Evolutionary conservation across 1,140 invertebrate species (phyloP), one percentile per base, ranked within the genome.

Genomic region (Pseudomyrmex cubaensis): DNA sequence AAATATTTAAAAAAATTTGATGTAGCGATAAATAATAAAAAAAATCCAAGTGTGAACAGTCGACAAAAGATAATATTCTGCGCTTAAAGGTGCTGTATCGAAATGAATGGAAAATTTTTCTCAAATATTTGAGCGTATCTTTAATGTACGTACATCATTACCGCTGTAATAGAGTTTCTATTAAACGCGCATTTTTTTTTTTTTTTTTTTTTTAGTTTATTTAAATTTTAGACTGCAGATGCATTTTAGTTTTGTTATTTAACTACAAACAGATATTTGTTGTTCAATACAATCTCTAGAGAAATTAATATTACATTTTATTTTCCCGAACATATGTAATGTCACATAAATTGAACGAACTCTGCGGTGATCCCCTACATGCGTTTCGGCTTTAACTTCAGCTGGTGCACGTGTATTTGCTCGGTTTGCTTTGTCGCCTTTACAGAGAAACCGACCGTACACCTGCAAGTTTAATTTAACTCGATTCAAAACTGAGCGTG

Each of bases 381-480:
- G 22, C 52, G 17, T 56, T 57, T 15, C 17, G 44, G 20, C 64
- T 78, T 78, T 78, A 78, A 78, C 64, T 78, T 69, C 10, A 9
- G 44, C 17, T 22, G 70, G 54, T 70, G 20, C 12, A 20, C 5
- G 54, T 48, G 56, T 48, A 20, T 13, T 46, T 35, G 62, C 17
- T 44, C 67, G 44, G 76, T 48, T 20, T 44, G 54, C 64, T 78
- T 70, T 70, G 44, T 78, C 64, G 2, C 7, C 10, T 70, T 17
- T 13, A 61, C 9, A 35, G 35, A 35, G 50, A 12, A 13, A 52
- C 20, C 59, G 54, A 59, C 12, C 20, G 20, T 59, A 78, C 25
- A 78, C 20, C 54, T 2, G 17, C 74, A 70, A 57, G 44, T 78
- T 78, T 78, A 78, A 69, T 70, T 59, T n/a, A 70, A 78, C 35